phyloP scores from a whole-genome alignment of 1,140 invertebrate species.

The Magallana gigas region DNA sequence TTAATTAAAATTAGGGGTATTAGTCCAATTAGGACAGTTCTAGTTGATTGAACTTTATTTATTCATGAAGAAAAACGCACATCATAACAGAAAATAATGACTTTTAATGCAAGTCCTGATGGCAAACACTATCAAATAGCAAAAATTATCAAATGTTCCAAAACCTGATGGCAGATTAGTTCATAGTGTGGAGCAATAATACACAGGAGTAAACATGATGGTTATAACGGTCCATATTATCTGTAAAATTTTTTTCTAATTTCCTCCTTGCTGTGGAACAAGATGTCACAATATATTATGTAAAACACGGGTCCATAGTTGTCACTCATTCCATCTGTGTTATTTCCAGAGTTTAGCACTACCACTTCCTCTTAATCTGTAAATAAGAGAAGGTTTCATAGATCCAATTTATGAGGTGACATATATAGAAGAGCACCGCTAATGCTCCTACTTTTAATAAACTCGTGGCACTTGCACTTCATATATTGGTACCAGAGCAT shows the following conservation, averaged over 20 bases:
- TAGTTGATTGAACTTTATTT: too few species aligned
- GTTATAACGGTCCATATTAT: background rate
- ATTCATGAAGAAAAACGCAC: too few species aligned
- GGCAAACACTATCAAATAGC: constrained; percentile 1
- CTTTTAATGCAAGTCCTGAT: constrained; percentile 14
- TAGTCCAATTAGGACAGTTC: too few species aligned
- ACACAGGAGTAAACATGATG: constrained; percentile 15
- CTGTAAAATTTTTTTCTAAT: constrained; percentile 15
- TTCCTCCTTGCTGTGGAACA: background rate
- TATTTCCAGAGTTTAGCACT: constrained; percentile 71
- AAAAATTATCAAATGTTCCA: background rate
- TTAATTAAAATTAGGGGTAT: too few species aligned
- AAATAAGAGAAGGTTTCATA: constrained; percentile 26
- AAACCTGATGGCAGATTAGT: background rate
- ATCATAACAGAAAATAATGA: background rate
- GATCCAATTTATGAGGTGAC: too few species aligned
- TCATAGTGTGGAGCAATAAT: background rate
- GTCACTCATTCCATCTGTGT: constrained; percentile 1
- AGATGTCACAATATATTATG: background rate
- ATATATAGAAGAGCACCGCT: too few species aligned
- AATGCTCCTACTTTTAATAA: too few species aligned
- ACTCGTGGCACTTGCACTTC: too few species aligned
- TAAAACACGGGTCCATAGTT: background rate
- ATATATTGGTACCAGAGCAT: too few species aligned
- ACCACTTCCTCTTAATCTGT: constrained; percentile 70